These are phyloP conservation scores for Carettochelys insculpta DNA, from an alignment of 2,113 vertebrate genomes.

Conservation along the genomic window DNA sequence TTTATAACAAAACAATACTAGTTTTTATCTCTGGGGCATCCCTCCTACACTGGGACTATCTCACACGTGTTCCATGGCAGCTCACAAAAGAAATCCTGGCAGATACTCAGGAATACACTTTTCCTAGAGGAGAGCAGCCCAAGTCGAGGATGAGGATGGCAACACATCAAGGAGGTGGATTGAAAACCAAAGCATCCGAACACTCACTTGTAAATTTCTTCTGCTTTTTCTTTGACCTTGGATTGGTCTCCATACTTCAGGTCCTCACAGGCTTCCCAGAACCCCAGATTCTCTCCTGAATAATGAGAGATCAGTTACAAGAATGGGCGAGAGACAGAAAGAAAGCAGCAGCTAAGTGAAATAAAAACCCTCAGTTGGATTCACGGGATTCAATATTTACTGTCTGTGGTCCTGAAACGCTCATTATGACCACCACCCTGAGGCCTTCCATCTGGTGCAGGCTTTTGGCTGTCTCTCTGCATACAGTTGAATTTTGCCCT, in stretches of 20 bases:
- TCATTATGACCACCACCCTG: not conserved
- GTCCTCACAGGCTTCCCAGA: constrained; percentile 98
- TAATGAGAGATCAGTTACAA: not conserved
- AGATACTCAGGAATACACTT: not conserved
- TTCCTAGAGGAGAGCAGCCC: not conserved
- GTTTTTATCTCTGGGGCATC: not conserved
- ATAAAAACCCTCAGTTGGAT: not conserved
- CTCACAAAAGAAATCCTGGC: not conserved
- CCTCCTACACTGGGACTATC: not conserved
- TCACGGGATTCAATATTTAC: rapidly evolving
- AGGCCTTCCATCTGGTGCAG: not conserved
- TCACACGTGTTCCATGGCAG: not conserved
- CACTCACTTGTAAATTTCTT: constrained; percentile 96
- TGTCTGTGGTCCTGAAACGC: not conserved
- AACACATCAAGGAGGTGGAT: rapidly evolving
- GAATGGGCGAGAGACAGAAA: not conserved
- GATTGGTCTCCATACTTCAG: constrained; percentile 94
- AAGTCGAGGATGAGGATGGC: not conserved
- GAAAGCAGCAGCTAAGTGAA: not conserved
- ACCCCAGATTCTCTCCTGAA: constrained; percentile 94
- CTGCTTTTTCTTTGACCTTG: constrained; percentile 95
- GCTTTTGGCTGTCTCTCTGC: not conserved
- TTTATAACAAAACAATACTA: not conserved
- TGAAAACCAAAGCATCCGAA: not conserved
- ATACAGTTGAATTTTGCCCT: not conserved